Evolutionary conservation across 2,888 invertebrate genomes (phyloP), one percentile per base, ranked within the genome.

Genomic region (Plagiodera versicolora): DNA sequence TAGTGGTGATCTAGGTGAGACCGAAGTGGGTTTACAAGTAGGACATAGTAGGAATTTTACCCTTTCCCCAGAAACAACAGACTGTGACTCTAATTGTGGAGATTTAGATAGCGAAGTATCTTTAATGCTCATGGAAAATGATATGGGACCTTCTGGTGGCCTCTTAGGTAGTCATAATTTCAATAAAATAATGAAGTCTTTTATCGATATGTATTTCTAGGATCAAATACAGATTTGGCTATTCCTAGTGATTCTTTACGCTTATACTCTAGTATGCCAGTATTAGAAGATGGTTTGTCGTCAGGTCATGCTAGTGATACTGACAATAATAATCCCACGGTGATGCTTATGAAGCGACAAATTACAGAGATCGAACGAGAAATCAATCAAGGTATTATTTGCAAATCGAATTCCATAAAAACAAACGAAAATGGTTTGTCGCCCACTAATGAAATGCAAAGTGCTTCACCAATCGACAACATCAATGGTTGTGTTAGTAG

Each of bases 301-400:
- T 95, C 95, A 35, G 95, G 95, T 1, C 95, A 95, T 77, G 94
- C 90, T 1, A 95, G 95, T 65, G 96, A 96, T 76, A 91, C 89
- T 0, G 96, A 96, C 81, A 93, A 93, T 77, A 92, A 93, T 76
- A 93, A 92, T 79, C 89, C 87, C 17, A 87, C 87, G n/a, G 85
- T 87, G 51, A 82, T 84, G 81, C 75, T 84, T 24, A 84, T 84
- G 83, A 84, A 84, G 83, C 81, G 92, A 79, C 86, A 92, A 83
- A 85, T 91, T 80, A 83, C 85, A 64, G 88, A 91, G 81, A 86
- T 90, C 72, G 84, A 92, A 82, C 82, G 87, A 74, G 85, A 91
- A 82, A 84, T 89, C 75, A 81, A 83, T 81, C 79, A 87, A 81
- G 76, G 89, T 81, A 83, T 89, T 81, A 83, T 89, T 77, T 69